These are phyloP conservation scores for Hipparchia sbordonii DNA, from an alignment of 2,888 invertebrate genomes.

Conservation along the genomic window DNA sequence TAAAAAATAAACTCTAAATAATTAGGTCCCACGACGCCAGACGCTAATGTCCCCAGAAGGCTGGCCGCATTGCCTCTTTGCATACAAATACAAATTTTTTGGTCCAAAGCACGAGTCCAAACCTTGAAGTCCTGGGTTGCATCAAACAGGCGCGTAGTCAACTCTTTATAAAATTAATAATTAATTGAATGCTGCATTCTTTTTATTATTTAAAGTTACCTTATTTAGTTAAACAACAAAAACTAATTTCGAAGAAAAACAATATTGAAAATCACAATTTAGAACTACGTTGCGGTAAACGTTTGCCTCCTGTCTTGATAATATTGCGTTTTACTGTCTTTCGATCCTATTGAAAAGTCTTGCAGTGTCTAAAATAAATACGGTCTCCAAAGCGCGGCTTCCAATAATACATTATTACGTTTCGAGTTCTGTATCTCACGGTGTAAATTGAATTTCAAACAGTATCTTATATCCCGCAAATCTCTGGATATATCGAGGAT, in stretches of 20 bases:
- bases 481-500: constrained; percentile 21
- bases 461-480: constrained; percentile 22
- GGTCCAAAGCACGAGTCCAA: too few species aligned
- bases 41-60: too few species aligned
- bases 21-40: too few species aligned
- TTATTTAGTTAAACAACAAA: too few species aligned
- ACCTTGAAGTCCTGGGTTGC: too few species aligned
- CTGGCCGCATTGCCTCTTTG: too few species aligned
- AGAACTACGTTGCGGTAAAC: neutral
- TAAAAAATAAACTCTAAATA: too few species aligned
- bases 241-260: neutral
- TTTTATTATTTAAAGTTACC: too few species aligned
- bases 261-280: neutral
- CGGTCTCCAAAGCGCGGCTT: constrained; percentile 1
- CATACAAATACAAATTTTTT: too few species aligned
- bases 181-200: too few species aligned
- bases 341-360: neutral
- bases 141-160: too few species aligned
- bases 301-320: neutral
- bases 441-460: constrained; percentile 23
- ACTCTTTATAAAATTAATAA: too few species aligned
- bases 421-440: constrained; percentile 10
- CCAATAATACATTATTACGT: constrained; percentile 17
- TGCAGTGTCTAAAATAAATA: constrained; percentile 1
- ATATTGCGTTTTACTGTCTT: constrained; percentile 3